Percentiles rank a stretch among this genome's conserved stretches.
phyloP scores from a whole-genome alignment of 2,888 invertebrate species.

The Rutpela maculata region DNA sequence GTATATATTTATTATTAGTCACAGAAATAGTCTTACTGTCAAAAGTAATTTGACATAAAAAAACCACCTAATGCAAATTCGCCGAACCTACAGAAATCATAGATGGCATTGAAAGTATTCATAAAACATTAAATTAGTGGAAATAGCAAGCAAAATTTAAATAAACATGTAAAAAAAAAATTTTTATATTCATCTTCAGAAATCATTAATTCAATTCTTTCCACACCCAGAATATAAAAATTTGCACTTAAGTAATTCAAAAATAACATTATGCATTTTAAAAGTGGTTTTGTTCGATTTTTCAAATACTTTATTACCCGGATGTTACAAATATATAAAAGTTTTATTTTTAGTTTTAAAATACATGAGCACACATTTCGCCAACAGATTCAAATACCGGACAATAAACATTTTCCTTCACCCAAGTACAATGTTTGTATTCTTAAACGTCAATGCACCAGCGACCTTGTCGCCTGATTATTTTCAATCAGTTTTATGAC shows the following conservation, averaged over 20 bases:
- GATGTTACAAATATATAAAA: neutral
- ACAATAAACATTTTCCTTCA: constrained; percentile 11
- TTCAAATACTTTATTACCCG: neutral
- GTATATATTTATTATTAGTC: too few relatives aligned
- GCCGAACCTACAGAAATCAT: too few relatives aligned
- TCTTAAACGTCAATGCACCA: constrained; percentile 53
- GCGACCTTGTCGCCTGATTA: constrained; percentile 53
- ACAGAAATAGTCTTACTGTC: too few relatives aligned
- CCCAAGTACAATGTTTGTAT: constrained; percentile 44
- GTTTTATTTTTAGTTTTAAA: constrained; percentile 4
- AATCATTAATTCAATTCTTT: neutral
- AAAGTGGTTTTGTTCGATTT: neutral
- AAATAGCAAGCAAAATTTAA: neutral
- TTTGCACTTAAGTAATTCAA: neutral
- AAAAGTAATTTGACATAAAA: too few relatives aligned
- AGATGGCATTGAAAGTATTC: too few relatives aligned
- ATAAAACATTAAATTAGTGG: too few relatives aligned
- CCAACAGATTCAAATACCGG: neutral
- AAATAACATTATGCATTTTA: neutral
- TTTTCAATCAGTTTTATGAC: constrained; percentile 51
- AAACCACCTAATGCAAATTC: too few relatives aligned
- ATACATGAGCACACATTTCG: neutral
- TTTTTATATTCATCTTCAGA: too few relatives aligned
- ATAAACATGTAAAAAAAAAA: too few relatives aligned
- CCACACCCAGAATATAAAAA: neutral